Conservation (phyloP, 2,888 invertebrate species). For the Pristionchus maxplancki region DNA sequence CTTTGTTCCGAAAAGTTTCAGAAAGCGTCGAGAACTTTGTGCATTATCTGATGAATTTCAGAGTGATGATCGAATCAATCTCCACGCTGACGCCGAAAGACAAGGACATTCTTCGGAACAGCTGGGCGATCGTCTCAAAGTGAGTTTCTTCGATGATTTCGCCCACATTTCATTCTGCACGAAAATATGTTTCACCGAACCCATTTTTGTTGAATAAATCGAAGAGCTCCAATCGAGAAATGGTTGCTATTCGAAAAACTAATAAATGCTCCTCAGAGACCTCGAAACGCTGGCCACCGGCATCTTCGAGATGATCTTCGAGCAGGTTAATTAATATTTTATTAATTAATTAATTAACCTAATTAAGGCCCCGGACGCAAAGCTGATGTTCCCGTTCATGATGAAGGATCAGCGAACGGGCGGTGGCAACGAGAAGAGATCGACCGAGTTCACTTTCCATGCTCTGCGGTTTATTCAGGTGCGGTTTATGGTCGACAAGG, state of each 20-base stretch:
- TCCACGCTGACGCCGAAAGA: slow-evolving; percentile 62
- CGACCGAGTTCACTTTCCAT: slow-evolving; percentile 68
- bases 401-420: slow-evolving; percentile 55
- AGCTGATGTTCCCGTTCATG: slow-evolving; percentile 67
- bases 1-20: too few species aligned
- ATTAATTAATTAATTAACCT: not conserved
- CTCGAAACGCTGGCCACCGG: slow-evolving; percentile 64
- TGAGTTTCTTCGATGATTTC: slow-evolving; percentile 20
- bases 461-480: slow-evolving; percentile 66
- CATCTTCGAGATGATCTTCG: slow-evolving; percentile 70
- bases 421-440: slow-evolving; percentile 59
- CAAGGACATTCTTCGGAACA: slow-evolving; percentile 62
- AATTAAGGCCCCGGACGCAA: slow-evolving; percentile 62
- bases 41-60: too few species aligned
- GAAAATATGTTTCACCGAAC: not conserved
- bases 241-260: too few species aligned
- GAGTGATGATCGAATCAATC: slow-evolving; percentile 63
- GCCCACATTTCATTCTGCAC: not conserved
- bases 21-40: too few species aligned
- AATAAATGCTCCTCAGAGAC: slow-evolving; percentile 56
- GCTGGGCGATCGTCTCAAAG: slow-evolving; percentile 66
- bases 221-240: too few species aligned
- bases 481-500: not conserved
- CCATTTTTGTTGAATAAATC: not conserved
- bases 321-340: slow-evolving; percentile 55